Conservation (phyloP, 2,113 vertebrate species). For the Trinectes maculatus region DNA sequence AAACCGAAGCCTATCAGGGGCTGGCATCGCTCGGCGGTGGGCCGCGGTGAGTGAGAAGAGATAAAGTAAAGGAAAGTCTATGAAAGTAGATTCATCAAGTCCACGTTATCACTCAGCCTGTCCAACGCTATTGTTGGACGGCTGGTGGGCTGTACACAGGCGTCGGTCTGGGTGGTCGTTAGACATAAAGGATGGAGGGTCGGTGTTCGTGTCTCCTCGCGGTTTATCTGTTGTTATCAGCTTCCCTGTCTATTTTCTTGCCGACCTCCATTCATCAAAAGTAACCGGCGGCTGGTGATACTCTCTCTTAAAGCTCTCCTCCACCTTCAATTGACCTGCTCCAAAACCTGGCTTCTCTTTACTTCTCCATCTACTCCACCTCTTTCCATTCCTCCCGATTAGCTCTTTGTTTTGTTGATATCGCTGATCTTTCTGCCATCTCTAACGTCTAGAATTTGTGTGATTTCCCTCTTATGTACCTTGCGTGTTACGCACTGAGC, state of each 20-base stretch:
- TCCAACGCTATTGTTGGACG: conserved; percentile 32
- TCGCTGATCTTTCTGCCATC: background rate
- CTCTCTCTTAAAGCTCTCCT: conserved; percentile 14
- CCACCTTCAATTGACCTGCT: conserved; percentile 39
- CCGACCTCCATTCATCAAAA: conserved; percentile 61
- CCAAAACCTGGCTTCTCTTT: background rate
- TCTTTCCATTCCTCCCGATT: background rate
- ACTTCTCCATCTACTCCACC: background rate
- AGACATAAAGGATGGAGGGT: conserved; percentile 42
- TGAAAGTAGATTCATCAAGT: conserved; percentile 6
- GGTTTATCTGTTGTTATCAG: conserved; percentile 55
- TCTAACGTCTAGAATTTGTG: background rate
- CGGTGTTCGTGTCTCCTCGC: conserved; percentile 36
- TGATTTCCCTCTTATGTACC: background rate
- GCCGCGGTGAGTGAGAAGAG: background rate
- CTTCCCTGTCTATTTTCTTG: conserved; percentile 30
- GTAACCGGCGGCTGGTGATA: conserved; percentile 44
- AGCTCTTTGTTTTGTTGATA: background rate
- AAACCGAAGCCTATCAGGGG: conserved; percentile 59
- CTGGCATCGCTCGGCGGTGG: conserved; percentile 18
- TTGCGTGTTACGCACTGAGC: too few species aligned
- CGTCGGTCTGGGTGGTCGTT: conserved; percentile 44
- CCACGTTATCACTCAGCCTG: conserved; percentile 24
- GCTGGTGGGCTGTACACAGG: conserved; percentile 16
- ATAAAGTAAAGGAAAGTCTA: conserved; percentile 40